These are phyloP conservation scores for Drosophila anceps DNA, from an alignment of 2,888 invertebrate species.

Conservation along the genomic window DNA sequence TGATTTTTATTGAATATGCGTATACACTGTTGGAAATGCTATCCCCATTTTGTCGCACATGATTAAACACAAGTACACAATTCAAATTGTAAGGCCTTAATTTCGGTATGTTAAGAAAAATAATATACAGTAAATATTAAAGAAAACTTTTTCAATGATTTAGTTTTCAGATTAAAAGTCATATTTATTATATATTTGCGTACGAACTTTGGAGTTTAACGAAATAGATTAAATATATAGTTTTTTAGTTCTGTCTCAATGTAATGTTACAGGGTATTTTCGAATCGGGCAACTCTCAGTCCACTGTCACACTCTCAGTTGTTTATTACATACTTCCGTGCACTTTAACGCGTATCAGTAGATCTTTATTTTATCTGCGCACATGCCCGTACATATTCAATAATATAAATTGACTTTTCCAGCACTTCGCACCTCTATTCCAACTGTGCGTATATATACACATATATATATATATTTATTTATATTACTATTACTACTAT, in stretches of 20 bases:
- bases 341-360: slow-evolving; percentile 19
- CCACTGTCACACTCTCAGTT: background rate
- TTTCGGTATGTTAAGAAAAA: no score
- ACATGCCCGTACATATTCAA: slow-evolving; percentile 27
- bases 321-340: slow-evolving; percentile 1
- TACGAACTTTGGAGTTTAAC: no score
- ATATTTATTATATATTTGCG: no score
- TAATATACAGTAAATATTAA: no score
- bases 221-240: no score
- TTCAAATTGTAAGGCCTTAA: no score
- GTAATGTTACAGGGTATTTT: background rate
- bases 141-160: no score
- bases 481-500: slow-evolving; percentile 1
- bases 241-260: background rate
- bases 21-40: no score
- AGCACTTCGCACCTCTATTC: slow-evolving; percentile 33
- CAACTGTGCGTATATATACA: no score
- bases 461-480: background rate
- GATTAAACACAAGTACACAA: background rate
- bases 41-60: background rate
- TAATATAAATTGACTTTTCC: slow-evolving; percentile 45
- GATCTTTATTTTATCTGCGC: slow-evolving; percentile 27
- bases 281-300: background rate
- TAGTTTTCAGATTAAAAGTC: no score
- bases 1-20: no score